A percentile compares a stretch with the other conserved stretches of the same genome.
Conservation (phyloP, 2,797 vertebrate genomes). For the Prionace glauca region DNA sequence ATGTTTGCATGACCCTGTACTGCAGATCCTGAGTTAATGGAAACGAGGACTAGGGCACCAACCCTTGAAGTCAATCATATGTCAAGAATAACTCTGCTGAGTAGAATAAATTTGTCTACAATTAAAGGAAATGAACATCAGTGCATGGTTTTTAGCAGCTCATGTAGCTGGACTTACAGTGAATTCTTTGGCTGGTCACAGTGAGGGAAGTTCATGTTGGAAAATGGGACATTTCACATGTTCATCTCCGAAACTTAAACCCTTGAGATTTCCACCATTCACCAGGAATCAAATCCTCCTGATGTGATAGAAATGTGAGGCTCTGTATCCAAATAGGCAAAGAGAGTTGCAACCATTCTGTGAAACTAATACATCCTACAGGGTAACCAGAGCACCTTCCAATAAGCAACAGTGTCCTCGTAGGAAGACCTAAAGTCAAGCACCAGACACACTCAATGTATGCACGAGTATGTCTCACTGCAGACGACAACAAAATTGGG, state of each 20-base stretch:
- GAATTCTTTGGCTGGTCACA: neutral
- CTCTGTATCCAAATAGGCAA: neutral
- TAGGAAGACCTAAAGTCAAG: neutral
- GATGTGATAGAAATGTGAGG: neutral
- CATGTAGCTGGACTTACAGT: neutral
- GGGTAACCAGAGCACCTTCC: neutral
- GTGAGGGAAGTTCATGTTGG: neutral
- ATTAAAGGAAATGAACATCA: neutral
- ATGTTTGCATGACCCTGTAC: neutral
- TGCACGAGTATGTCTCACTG: neutral
- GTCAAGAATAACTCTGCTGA: neutral
- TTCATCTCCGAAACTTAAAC: neutral
- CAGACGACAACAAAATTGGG: neutral
- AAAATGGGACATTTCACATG: neutral
- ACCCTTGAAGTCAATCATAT: neutral
- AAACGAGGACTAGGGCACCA: neutral
- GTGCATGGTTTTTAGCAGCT: neutral
- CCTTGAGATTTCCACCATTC: neutral
- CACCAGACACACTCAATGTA: neutral
- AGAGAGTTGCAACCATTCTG: neutral
- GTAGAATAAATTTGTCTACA: neutral
- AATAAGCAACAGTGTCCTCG: neutral
- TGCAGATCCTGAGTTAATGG: neutral
- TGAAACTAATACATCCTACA: neutral
- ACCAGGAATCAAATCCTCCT: neutral